A percentile compares a stretch with the other conserved stretches of the same genome.
phyloP scores from a whole-genome alignment of 1,140 invertebrate species.

The Lutraria rhynchaena region DNA sequence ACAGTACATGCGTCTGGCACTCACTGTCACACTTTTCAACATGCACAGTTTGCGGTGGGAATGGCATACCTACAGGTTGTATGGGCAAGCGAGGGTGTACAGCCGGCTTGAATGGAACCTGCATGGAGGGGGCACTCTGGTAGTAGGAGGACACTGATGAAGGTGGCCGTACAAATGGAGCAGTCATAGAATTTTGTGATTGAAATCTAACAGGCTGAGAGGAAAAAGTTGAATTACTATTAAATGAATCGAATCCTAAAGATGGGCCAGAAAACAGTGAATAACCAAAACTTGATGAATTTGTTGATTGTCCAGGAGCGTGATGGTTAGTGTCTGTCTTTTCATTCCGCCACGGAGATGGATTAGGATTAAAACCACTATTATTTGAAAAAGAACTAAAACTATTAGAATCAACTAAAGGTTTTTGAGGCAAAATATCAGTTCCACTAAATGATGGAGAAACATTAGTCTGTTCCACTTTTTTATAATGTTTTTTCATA shows the following conservation, averaged over 20 bases:
- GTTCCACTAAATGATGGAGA: conserved; percentile 28
- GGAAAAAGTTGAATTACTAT: background rate
- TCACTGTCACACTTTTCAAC: conserved; percentile 44
- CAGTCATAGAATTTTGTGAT: background rate
- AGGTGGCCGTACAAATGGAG: conserved; percentile 43
- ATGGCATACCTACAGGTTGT: conserved; percentile 13
- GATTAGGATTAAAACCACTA: conserved; percentile 29
- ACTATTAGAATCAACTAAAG: background rate
- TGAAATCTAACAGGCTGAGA: conserved; percentile 14
- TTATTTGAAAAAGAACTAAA: conserved; percentile 27
- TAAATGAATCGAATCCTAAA: conserved; percentile 31
- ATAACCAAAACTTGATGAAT: conserved; percentile 44
- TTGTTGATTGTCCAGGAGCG: background rate
- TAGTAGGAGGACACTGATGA: conserved; percentile 18
- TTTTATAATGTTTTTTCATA: conserved; percentile 68
- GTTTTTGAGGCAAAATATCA: conserved; percentile 11
- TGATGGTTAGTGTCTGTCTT: background rate
- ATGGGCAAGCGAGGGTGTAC: background rate
- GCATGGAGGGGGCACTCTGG: background rate
- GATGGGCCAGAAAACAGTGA: conserved; percentile 40
- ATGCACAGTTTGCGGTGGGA: background rate
- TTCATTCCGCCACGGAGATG: conserved; percentile 2
- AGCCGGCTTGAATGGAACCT: background rate
- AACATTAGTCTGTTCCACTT: background rate
- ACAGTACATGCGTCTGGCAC: conserved; percentile 38